Conservation (phyloP, 2,797 vertebrate genomes). For the Pampus argenteus region DNA sequence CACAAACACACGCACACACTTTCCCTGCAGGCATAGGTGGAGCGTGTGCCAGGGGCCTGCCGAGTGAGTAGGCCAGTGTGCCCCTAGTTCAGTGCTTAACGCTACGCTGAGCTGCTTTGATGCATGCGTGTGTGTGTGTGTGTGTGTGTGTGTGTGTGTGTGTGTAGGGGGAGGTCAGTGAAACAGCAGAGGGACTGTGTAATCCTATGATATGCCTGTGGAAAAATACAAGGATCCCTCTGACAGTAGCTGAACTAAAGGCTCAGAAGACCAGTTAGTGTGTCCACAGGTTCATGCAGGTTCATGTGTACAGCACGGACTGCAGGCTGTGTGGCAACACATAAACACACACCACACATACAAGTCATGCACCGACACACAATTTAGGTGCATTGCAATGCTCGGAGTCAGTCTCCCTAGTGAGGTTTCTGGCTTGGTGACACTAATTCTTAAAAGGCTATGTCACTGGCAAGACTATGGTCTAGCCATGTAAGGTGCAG, state of each 20-base stretch:
- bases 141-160: slow-evolving; percentile 35
- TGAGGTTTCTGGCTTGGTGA: slow-evolving; percentile 68
- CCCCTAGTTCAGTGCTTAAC: slow-evolving; percentile 64
- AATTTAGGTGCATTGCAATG: slow-evolving; percentile 35
- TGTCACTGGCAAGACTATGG: slow-evolving; percentile 58
- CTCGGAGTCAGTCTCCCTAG: slow-evolving; percentile 40
- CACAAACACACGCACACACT: no score
- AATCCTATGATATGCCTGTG: slow-evolving; percentile 81
- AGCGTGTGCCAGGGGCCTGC: slow-evolving; percentile 71
- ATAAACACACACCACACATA: slow-evolving; percentile 24
- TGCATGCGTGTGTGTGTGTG: slow-evolving; percentile 56
- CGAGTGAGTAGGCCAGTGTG: slow-evolving; percentile 71
- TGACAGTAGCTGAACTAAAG: slow-evolving; percentile 70
- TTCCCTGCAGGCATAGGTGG: slow-evolving; percentile 75
- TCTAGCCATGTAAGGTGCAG: slow-evolving; percentile 68
- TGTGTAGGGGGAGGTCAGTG: slow-evolving; percentile 52
- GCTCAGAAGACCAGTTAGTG: slow-evolving; percentile 71
- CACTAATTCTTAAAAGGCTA: slow-evolving; percentile 67
- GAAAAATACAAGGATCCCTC: slow-evolving; percentile 82
- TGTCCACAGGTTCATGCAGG: slow-evolving; percentile 57
- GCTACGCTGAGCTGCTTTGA: slow-evolving; percentile 69
- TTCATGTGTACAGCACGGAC: slow-evolving; percentile 42
- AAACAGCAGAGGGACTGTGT: slow-evolving; percentile 79
- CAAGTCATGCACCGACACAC: slow-evolving; percentile 36
- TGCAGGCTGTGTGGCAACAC: slow-evolving; percentile 40